Base-by-base conservation (phyloP, 92 coral and sea anemone species). In the Zoanthus solanderi region DNA sequence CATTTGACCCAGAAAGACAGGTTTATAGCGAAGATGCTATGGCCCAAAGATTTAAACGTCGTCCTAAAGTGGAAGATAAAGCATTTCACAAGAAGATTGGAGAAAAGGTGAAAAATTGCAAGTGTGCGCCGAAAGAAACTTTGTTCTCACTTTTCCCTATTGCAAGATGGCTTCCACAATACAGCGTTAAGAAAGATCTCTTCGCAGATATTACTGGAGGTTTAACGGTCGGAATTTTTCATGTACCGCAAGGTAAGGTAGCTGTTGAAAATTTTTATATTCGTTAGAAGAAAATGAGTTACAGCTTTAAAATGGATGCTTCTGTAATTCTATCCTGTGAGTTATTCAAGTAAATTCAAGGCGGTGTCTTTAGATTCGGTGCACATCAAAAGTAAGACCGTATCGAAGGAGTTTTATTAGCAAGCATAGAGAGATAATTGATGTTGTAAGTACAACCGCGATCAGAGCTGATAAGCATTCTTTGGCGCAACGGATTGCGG, bases 181-280 rank as follows among this genome's bases (percentile, higher is more conserved):
- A 96, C 87, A 90, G 57, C 75, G 14, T 92, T 9, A 93, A 84
- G 75, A 85, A 83, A 32, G 92, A 95, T 74, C 44, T 90, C 6
- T 31, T 91, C 16, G 86, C 92, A 67, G 98, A 96, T 72, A 14
- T 95, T 5, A 90, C 91, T 30, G 98, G 94, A 9, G 98, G 98
- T 17, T 67, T 94, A 29, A 96, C 98, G 11, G 94, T 96, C 5
- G 98, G 98, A 68, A 88, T 96, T 8, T 95, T 96, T 98, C 98
- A 96, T 68, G 87, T 96, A 37, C 98, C 98, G 52, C 98, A 94
- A 93, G 98, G 98, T 95, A 86, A 87, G 82, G 42, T 37, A 37
- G 42, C 42, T 37, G 42, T 37, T 37, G 42, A 37, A 0, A 37
- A 37, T 58, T 58, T 58, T 0, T 58, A 0, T 58, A 58, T 58